Evolutionary conservation across 2,888 invertebrate genomes (phyloP).

Genomic region (Gerris lacustris): DNA sequence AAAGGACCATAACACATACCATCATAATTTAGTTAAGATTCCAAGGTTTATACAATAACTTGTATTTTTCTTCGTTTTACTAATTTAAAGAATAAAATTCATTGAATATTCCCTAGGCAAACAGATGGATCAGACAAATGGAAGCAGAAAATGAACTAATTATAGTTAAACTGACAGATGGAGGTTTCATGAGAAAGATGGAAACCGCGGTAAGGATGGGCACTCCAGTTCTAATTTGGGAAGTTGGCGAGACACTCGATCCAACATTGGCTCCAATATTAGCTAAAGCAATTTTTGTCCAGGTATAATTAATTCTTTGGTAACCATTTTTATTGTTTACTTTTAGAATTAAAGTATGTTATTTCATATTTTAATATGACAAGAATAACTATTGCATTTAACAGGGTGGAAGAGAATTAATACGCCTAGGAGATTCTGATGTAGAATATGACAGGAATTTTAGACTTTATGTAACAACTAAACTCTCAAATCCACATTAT

Average conservation of each 20-base stretch:
- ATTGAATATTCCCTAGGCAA: conserved; percentile 46
- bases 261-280: conserved; percentile 74
- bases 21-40: too few species aligned
- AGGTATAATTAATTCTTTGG: conserved; percentile 13
- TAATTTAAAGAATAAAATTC: too few species aligned
- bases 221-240: conserved; percentile 73
- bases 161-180: conserved; percentile 67
- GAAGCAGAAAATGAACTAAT: conserved; percentile 61
- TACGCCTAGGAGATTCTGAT: conserved; percentile 72
- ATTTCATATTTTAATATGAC: neutral
- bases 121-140: conserved; percentile 83
- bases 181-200: conserved; percentile 58
- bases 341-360: neutral
- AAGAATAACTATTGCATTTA: conserved; percentile 26
- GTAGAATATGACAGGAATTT: conserved; percentile 83
- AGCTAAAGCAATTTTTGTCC: conserved; percentile 58
- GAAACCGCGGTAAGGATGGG: conserved; percentile 76
- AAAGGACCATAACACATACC: too few species aligned
- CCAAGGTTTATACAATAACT: too few species aligned
- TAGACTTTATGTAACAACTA: conserved; percentile 79
- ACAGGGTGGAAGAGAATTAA: conserved; percentile 64
- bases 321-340: neutral
- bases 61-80: too few species aligned
- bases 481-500: conserved; percentile 85
- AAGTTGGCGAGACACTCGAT: conserved; percentile 76